A percentile compares a stretch with the other conserved stretches of the same genome.
Evolutionary conservation across 2,113 vertebrate species (phyloP).

Genomic region (Saccopteryx bilineata): DNA sequence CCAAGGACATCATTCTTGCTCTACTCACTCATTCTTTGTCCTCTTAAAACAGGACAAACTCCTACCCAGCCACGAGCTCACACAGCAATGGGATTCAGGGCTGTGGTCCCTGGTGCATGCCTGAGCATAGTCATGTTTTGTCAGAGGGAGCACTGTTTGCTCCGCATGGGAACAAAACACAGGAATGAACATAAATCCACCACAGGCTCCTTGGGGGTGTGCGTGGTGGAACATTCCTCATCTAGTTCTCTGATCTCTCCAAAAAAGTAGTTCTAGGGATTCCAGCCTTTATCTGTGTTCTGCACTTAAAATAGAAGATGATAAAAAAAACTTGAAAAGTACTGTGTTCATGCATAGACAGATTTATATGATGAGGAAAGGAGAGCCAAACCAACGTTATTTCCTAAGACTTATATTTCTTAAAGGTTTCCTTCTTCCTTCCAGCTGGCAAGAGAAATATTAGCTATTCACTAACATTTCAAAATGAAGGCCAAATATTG

Average conservation of each 20-base stretch:
- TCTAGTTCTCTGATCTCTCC: background rate
- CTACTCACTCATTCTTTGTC: background rate
- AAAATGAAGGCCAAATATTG: conserved; percentile 53
- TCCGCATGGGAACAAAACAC: background rate
- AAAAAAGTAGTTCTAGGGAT: background rate
- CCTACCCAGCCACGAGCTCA: background rate
- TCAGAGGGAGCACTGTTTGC: background rate
- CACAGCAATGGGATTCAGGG: no score
- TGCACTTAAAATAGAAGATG: background rate
- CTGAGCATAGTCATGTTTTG: rapidly evolving
- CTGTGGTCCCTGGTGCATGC: background rate
- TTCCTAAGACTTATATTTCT: conserved; percentile 55
- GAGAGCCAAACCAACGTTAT: conserved; percentile 27
- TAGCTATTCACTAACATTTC: conserved; percentile 57
- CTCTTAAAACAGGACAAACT: background rate
- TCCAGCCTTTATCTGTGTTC: background rate
- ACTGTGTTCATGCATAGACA: background rate
- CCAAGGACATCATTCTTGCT: background rate
- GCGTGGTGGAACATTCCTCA: background rate
- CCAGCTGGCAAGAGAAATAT: conserved; percentile 34
- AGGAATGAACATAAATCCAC: background rate
- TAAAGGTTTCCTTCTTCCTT: conserved; percentile 45
- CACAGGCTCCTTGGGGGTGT: background rate
- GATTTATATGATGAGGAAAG: conserved; percentile 34
- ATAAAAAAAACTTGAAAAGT: background rate